Base-by-base conservation (phyloP, 2,797 vertebrate genomes). In the Sciaenops ocellatus region DNA sequence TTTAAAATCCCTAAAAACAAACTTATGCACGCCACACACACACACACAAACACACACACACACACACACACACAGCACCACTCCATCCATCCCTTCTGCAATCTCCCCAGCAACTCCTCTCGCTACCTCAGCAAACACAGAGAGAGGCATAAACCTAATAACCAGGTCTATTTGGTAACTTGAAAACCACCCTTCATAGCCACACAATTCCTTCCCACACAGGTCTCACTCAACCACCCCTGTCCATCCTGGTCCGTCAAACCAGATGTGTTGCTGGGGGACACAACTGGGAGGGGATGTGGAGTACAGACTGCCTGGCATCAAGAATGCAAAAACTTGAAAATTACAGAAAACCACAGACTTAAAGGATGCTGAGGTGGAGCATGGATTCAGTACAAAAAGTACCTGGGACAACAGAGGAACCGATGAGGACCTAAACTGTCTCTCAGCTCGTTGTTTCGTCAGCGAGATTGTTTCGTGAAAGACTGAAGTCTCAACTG, bases 111-210 rank as follows among this genome's bases (percentile, higher is more conserved):
- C 85, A 80, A 83, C 62, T 72, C 84, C 91, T 92, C 90, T 91
- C 69, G 80, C 93, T 95, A 95, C 94, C 93, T 95, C 94, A 92
- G 90, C 89, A 87, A 85, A 84, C 79, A 70, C 68, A 87, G 86
- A 89, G 87, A 90, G 93, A 89, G 88, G 88, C 89, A 84, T 73
- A 87, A 73, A 81, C 57, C 77, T 54, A 69, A 57, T 34, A 74
- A 73, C 75, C 80, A 78, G 81, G 83, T 85, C 63, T 81, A n/a
- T 66, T 80, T 76, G 85, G 87, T 78, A 80, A 82, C 86, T 79
- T 85, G 57, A 85, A 80, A 65, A 38, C 41, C 76, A 78, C 75
- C 66, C 68, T 22, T 83, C 67, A 78, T 56, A 24, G 50, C 75
- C 70, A 69, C 79, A 74, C 67, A 68, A 22, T 46, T 69, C 65